A percentile compares a stretch with the other conserved stretches of the same genome.
phyloP scores from a whole-genome alignment of 2,888 invertebrate genomes.

The Erebia aethiops region DNA sequence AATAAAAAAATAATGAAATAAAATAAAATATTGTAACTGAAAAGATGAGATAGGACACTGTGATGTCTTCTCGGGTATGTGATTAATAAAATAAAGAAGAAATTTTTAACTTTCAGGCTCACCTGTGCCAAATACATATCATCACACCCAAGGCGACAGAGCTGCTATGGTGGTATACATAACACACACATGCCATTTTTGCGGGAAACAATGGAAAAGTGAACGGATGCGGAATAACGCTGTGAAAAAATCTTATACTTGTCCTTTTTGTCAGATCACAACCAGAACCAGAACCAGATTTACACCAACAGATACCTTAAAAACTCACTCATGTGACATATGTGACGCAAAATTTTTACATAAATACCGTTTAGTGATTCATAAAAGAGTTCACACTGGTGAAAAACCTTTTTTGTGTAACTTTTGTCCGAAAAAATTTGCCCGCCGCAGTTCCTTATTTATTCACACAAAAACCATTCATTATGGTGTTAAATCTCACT shows the following conservation, averaged over 20 bases:
- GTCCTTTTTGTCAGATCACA: background rate
- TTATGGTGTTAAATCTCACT: background rate
- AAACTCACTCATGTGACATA: background rate
- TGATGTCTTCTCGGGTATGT: too few relatives aligned
- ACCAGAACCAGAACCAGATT: too few relatives aligned
- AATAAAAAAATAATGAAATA: too few relatives aligned
- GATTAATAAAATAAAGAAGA: background rate
- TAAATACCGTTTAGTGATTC: background rate
- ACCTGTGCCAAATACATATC: background rate
- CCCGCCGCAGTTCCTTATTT: accelerated
- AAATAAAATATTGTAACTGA: too few relatives aligned
- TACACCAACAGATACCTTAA: background rate
- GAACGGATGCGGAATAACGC: background rate
- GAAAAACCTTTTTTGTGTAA: background rate
- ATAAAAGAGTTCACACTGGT: background rate
- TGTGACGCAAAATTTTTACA: background rate
- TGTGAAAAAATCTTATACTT: background rate
- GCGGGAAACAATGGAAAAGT: background rate
- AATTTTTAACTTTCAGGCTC: background rate
- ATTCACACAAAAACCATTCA: background rate
- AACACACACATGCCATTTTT: background rate
- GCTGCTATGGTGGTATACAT: background rate
- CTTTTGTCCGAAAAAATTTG: background rate
- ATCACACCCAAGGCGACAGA: background rate
- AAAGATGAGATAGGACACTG: too few relatives aligned